A percentile compares a stretch with the other conserved stretches of the same genome.
Conservation (phyloP, 1,140 invertebrate species). For the Chrysoperla carnea region DNA sequence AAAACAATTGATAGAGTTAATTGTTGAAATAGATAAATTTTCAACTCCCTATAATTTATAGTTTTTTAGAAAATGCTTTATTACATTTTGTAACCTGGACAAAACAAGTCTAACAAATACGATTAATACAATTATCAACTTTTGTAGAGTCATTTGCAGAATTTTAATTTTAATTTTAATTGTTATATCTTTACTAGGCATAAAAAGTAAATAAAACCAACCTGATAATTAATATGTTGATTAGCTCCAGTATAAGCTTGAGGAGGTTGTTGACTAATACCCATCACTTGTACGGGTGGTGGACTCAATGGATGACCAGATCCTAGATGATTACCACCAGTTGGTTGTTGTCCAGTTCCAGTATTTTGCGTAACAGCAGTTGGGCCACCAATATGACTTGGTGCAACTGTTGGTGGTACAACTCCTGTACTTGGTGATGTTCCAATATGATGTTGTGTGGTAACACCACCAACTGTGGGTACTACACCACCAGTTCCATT, state of each 20-base stretch:
- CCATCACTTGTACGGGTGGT: slow-evolving; percentile 19
- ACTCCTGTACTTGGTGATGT: too few relatives aligned
- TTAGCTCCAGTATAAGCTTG: slow-evolving; percentile 22
- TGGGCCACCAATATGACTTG: slow-evolving; percentile 30
- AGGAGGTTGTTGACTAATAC: slow-evolving; percentile 12
- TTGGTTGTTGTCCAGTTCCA: background rate
- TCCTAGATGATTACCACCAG: background rate
- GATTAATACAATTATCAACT: too few relatives aligned
- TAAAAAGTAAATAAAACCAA: too few relatives aligned
- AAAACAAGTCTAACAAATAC: too few relatives aligned
- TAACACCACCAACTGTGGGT: background rate
- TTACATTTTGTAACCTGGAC: too few relatives aligned
- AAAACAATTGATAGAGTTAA: too few relatives aligned
- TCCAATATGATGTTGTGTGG: slow-evolving; percentile 13
- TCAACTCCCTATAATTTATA: too few relatives aligned
- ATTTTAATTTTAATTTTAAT: too few relatives aligned
- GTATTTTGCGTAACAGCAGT: slow-evolving; percentile 9
- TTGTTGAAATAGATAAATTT: too few relatives aligned
- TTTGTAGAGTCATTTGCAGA: too few relatives aligned
- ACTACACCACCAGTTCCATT: slow-evolving; percentile 16
- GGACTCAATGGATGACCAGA: slow-evolving; percentile 20
- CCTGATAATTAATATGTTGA: slow-evolving; percentile 39
- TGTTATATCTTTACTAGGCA: too few relatives aligned
- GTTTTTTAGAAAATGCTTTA: too few relatives aligned
- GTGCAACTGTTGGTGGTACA: slow-evolving; percentile 14